phyloP scores from a whole-genome alignment of 2,797 vertebrate species.

The Syndactyla subalaris region DNA sequence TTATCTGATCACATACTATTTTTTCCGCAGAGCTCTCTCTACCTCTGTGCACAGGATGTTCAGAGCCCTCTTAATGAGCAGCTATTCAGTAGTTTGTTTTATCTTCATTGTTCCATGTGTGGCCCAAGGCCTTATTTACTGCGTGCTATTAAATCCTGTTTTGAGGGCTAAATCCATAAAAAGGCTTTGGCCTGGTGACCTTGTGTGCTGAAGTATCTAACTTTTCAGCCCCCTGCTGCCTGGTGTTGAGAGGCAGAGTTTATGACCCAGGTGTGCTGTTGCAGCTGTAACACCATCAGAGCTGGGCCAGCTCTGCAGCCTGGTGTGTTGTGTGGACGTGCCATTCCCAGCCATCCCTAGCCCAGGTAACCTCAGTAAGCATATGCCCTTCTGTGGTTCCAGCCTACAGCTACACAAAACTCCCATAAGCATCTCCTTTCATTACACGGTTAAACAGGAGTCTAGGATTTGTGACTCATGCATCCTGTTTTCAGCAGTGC shows the following conservation, averaged over 20 bases:
- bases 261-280: conserved; percentile 51
- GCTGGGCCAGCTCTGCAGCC: background rate
- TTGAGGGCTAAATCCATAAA: conserved; percentile 63
- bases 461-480: background rate
- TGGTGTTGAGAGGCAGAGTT: conserved; percentile 45
- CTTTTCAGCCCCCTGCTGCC: conserved; percentile 9
- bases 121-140: conserved; percentile 65
- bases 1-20: conserved; percentile 31
- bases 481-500: background rate
- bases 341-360: background rate
- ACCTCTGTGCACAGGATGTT: conserved; percentile 58
- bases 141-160: conserved; percentile 55
- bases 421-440: background rate
- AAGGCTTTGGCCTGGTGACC: conserved; percentile 60
- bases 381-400: background rate
- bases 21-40: conserved; percentile 34
- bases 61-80: conserved; percentile 46
- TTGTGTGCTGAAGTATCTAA: conserved; percentile 11
- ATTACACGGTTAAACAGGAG: background rate
- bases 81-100: conserved; percentile 45
- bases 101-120: conserved; percentile 69
- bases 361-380: background rate
- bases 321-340: background rate
- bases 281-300: background rate
- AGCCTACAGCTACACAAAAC: background rate